phyloP scores from a whole-genome alignment of 2,113 vertebrate species.

The Caloenas nicobarica region DNA sequence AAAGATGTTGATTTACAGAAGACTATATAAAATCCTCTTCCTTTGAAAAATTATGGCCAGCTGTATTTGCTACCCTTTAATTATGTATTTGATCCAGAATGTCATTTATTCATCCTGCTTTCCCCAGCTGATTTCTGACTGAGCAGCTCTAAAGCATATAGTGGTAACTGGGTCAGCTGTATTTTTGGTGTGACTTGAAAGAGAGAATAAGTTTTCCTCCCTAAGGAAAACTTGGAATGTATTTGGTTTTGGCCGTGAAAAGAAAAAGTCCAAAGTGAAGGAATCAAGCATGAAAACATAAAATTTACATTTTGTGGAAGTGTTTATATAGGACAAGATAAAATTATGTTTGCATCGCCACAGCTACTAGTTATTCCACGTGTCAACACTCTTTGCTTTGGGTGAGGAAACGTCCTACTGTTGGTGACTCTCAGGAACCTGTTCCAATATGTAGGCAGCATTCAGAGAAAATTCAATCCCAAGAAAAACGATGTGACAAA shows the following conservation, averaged over 20 bases:
- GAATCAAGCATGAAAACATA: not conserved
- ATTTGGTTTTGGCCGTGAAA: not conserved
- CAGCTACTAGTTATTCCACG: not conserved
- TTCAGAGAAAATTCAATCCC: not conserved
- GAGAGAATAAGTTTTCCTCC: constrained; percentile 17
- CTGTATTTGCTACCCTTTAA: constrained; percentile 48
- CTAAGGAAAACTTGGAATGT: not conserved
- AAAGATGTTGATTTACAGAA: constrained; percentile 5
- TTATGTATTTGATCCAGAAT: constrained; percentile 43
- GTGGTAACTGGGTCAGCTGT: constrained; percentile 37
- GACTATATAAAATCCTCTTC: constrained; percentile 5
- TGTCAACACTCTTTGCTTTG: not conserved
- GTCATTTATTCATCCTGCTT: constrained; percentile 33
- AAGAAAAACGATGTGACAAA: not conserved
- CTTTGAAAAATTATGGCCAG: constrained; percentile 36
- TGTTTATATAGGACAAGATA: not conserved
- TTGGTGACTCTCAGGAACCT: not conserved
- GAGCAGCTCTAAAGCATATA: not conserved
- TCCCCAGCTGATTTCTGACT: constrained; percentile 50
- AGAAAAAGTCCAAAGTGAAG: not conserved
- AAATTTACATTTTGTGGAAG: not conserved
- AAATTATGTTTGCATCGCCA: not conserved
- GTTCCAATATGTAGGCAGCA: not conserved
- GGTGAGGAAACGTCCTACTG: not conserved
- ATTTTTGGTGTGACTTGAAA: constrained; percentile 38